Evolutionary conservation across 2,888 invertebrate genomes (phyloP).

Genomic region (Philereme vetulata): DNA sequence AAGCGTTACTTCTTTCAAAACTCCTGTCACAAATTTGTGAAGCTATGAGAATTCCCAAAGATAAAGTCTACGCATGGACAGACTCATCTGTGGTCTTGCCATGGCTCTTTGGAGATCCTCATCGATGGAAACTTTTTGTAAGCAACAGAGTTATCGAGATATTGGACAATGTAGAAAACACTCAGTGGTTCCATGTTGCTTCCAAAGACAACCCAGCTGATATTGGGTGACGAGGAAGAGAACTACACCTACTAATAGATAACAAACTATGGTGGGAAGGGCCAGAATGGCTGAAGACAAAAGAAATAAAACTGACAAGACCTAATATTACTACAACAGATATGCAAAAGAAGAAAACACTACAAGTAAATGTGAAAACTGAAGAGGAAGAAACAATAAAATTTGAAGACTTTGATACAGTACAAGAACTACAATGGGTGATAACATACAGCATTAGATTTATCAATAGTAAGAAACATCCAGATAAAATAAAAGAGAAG

Average conservation of each 20-base stretch:
- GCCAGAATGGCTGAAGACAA: slow-evolving; percentile 29
- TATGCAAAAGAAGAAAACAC: slow-evolving; percentile 16
- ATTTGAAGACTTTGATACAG: no score
- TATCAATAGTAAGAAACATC: slow-evolving; percentile 1
- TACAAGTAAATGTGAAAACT: slow-evolving; percentile 1
- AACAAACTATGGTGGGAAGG: slow-evolving; percentile 39
- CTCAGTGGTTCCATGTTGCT: slow-evolving; percentile 10
- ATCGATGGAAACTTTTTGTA: slow-evolving; percentile 40
- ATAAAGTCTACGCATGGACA: slow-evolving; percentile 40
- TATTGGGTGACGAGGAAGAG: slow-evolving; percentile 36
- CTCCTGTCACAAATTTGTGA: slow-evolving; percentile 24
- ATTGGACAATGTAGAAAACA: background rate
- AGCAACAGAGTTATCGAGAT: slow-evolving; percentile 37
- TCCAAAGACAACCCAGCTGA: slow-evolving; percentile 38
- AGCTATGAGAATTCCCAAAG: slow-evolving; percentile 23
- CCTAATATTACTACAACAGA: slow-evolving; percentile 13
- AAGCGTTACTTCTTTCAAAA: slow-evolving; percentile 23
- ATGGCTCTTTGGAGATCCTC: slow-evolving; percentile 40
- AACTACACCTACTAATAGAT: slow-evolving; percentile 25
- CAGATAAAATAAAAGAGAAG: background rate
- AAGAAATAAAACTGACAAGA: slow-evolving; percentile 11
- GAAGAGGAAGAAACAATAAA: no score
- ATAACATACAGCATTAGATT: slow-evolving; percentile 10
- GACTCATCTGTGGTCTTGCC: slow-evolving; percentile 41
- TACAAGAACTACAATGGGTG: background rate